Evolutionary conservation across 2,113 vertebrate genomes (phyloP).

Genomic region (Catharus fuscescens): DNA sequence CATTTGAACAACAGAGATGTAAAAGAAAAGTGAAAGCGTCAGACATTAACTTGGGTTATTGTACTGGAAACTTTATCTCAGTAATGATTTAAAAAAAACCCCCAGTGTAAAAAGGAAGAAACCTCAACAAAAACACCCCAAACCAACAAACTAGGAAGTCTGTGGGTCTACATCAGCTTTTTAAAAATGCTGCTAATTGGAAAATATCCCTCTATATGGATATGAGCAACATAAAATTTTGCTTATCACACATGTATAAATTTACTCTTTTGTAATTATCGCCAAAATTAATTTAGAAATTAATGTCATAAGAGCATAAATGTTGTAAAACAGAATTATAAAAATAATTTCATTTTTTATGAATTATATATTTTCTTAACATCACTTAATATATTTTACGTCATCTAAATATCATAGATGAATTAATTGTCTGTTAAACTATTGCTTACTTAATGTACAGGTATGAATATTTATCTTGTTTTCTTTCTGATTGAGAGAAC

Average conservation of each 20-base stretch:
- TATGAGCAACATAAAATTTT: neutral
- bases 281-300: constrained; percentile 1
- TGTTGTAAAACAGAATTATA: neutral
- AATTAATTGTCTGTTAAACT: neutral
- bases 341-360: neutral
- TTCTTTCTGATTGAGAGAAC: neutral
- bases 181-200: neutral
- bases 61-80: constrained; percentile 45
- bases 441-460: neutral
- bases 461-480: neutral
- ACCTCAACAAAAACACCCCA: neutral
- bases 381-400: neutral
- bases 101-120: neutral
- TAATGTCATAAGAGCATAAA: neutral
- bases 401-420: neutral
- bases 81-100: constrained; percentile 7
- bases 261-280: neutral
- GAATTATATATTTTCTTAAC: neutral
- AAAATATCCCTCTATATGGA: neutral
- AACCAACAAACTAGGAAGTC: neutral
- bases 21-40: constrained; percentile 51
- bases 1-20: constrained; percentile 69
- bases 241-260: neutral
- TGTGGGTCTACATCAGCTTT: neutral
- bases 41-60: constrained; percentile 45